Percentiles rank a stretch among this genome's conserved stretches.
These are phyloP conservation scores for Enteromius afrohamiltoni DNA, from an alignment of 2,797 vertebrate species.

Conservation along the genomic window DNA sequence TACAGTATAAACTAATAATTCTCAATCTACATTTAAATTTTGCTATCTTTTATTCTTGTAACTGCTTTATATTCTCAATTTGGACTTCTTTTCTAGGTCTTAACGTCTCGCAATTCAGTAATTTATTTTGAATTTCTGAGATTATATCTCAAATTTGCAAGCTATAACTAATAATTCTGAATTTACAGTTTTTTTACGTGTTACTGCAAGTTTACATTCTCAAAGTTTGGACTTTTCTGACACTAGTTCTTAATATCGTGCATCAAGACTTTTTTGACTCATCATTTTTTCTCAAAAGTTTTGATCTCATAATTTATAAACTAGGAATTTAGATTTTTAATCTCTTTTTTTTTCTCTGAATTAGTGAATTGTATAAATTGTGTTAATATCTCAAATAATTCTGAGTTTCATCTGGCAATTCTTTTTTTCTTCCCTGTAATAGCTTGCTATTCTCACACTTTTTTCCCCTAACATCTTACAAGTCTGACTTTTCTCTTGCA, in stretches of 20 bases:
- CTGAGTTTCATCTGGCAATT: not conserved
- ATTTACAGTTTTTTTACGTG: not conserved
- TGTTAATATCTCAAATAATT: constrained; percentile 1
- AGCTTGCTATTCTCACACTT: not conserved
- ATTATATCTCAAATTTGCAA: not conserved
- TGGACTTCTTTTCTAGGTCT: not conserved
- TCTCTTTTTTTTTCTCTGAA: not conserved
- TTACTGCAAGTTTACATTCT: not conserved
- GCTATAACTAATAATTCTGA: not conserved
- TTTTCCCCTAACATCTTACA: not conserved
- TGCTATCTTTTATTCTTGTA: not conserved
- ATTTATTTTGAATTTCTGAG: not conserved
- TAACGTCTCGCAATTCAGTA: not conserved
- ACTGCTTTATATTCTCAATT: not conserved
- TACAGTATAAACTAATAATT: not conserved
- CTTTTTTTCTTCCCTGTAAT: not conserved
- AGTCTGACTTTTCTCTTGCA: not conserved
- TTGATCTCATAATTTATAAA: too few species aligned
- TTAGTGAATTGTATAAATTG: not conserved
- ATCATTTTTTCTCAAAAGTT: not conserved
- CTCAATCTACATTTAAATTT: not conserved
- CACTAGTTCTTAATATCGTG: not conserved
- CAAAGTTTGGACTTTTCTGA: not conserved
- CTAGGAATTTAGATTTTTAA: not conserved
- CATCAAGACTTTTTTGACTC: not conserved